phyloP scores from a whole-genome alignment of 2,888 invertebrate genomes.

The Onthophagus sagittarius region DNA sequence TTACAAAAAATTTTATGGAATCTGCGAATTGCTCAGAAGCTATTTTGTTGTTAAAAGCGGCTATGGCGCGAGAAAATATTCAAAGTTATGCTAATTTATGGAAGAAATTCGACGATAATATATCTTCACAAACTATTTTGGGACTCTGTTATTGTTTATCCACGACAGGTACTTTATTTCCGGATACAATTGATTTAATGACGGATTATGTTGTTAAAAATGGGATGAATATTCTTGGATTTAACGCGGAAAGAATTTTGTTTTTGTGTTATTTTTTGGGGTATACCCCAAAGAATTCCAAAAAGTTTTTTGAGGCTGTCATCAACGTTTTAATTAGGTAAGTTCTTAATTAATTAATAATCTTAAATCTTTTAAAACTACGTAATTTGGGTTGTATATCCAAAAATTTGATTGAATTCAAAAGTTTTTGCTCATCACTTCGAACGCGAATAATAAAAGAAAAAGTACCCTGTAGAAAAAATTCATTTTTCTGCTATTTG shows the following conservation, averaged over 20 bases:
- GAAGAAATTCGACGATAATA: conserved; percentile 40
- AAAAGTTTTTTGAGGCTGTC: conserved; percentile 44
- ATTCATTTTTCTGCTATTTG: no score
- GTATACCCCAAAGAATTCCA: conserved; percentile 48
- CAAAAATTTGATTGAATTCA: no score
- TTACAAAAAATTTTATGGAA: conserved; percentile 36
- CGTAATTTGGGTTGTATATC: no score
- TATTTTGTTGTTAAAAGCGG: conserved; percentile 34
- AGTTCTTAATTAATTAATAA: no score
- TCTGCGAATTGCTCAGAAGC: neutral
- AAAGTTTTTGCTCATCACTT: no score
- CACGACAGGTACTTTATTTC: conserved; percentile 46
- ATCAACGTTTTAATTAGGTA: conserved; percentile 51
- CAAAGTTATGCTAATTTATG: conserved; percentile 45
- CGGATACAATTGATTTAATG: conserved; percentile 50
- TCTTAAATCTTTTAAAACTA: no score
- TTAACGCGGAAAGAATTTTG: conserved; percentile 52
- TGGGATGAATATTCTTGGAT: conserved; percentile 49
- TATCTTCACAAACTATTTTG: conserved; percentile 50
- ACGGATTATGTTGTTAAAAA: conserved; percentile 49
- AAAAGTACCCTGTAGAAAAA: no score
- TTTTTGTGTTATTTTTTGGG: conserved; percentile 52
- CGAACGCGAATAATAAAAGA: no score
- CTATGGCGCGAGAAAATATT: conserved; percentile 37
- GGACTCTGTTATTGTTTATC: conserved; percentile 48